Evolutionary conservation across 2,888 invertebrate species (phyloP), one percentile per base, ranked within the genome.

Genomic region (Idaea dimidiata): DNA sequence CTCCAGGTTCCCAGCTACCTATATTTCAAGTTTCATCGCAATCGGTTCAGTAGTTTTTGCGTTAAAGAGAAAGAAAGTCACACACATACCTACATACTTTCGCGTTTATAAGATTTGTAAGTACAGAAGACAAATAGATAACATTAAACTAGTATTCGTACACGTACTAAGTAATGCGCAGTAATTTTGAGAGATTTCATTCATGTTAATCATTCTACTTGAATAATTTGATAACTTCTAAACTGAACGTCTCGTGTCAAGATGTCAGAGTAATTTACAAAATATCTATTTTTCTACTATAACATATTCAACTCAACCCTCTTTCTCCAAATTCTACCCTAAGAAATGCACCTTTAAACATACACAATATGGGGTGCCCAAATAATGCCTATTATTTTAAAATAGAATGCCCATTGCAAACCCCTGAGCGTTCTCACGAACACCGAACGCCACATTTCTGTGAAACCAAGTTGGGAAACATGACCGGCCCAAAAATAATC

Each of bases 251-350:
- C n/a, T n/a, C 7, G 10, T 43, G 43, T 43, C 43, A 43, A 43
- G 14, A 43, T 43, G 43, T 43, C 43, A 43, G 10, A 43, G 6
- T 43, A 14, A 43, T 43, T 43, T 53, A 58, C 17, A n/a, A 43
- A 58, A 17, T 43, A 17, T 58, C 58, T 58, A 18, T 24, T 24
- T 6, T 16, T 57, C 24, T 57, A 57, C 17, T 14, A 24, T 17
- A 57, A 17, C 17, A 31, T 24, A 17, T 17, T n/a, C 59, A 24
- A 43, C 60, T 58, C 57, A 65, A 65, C 10, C 43, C 43, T 10
- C 43, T 43, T 43, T 8, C 43, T 43, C 14, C 43, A 8, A 32
- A 43, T 43, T 43, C 43, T 43, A 43, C 43, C 43, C 43, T 43
- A 43, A 43, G 43, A 43, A 43, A 43, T 43, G 43, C 43, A 43